Evolutionary conservation across 1,140 invertebrate species (phyloP).

Genomic region (Drosophila sturtevanti): DNA sequence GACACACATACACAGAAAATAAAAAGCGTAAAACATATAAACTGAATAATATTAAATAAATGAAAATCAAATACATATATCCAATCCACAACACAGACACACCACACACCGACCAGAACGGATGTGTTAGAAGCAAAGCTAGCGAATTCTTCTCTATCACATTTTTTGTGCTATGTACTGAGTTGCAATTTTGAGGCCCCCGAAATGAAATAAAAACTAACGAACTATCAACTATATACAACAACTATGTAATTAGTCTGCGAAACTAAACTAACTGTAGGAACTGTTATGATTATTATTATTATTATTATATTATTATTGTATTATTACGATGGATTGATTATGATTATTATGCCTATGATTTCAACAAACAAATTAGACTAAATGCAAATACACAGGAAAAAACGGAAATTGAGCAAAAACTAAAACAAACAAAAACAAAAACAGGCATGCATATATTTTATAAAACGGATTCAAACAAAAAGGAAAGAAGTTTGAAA

Average conservation of each 20-base stretch:
- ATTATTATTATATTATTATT: slow-evolving; percentile 46
- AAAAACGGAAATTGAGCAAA: slow-evolving; percentile 68
- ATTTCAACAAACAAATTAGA: slow-evolving; percentile 73
- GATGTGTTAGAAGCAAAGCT: slow-evolving; percentile 40
- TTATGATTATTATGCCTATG: slow-evolving; percentile 52
- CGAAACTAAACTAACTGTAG: slow-evolving; percentile 73
- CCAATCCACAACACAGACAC: slow-evolving; percentile 31
- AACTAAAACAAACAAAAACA: slow-evolving; percentile 33
- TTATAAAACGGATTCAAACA: slow-evolving; percentile 31
- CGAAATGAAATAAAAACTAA: slow-evolving; percentile 54
- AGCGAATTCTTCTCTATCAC: slow-evolving; percentile 59
- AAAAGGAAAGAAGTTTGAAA: slow-evolving; percentile 68
- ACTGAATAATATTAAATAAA: slow-evolving; percentile 38
- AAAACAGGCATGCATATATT: slow-evolving; percentile 15
- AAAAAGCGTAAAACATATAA: slow-evolving; percentile 3
- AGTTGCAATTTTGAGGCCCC: slow-evolving; percentile 68
- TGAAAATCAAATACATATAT: slow-evolving; percentile 37
- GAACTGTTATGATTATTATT: slow-evolving; percentile 59
- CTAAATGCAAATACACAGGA: slow-evolving; percentile 56
- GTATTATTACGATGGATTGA: slow-evolving; percentile 41
- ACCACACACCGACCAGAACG: slow-evolving; percentile 25
- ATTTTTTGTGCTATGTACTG: slow-evolving; percentile 65
- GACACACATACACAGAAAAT: slow-evolving; percentile 22
- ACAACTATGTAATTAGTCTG: slow-evolving; percentile 56
- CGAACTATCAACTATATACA: slow-evolving; percentile 59